Evolutionary conservation across 2,797 vertebrate species (phyloP), one percentile per base, ranked within the genome.

Genomic region (Sciurus carolinensis): DNA sequence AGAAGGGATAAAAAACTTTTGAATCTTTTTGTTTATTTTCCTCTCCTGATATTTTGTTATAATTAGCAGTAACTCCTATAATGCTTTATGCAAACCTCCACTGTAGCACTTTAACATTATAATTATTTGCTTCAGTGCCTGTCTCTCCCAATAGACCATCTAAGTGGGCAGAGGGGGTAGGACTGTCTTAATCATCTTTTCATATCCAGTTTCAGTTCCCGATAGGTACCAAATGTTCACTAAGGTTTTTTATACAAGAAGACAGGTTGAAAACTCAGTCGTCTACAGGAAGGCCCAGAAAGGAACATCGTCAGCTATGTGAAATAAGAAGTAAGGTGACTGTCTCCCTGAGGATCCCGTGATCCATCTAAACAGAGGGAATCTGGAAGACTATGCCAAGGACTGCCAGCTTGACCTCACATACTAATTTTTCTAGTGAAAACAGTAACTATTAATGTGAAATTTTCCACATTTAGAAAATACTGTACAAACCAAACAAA

Each of bases 71-170:
- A 72, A 85, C 62, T 76, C 15, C 59, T 69, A 47, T 47, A 81
- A 47, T 77, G 67, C 18, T 88, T 94, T 57, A 69, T 3, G 14
- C 17, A 86, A 84, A 93, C 7, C 18, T 94, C 69, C 57, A 59
- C 44, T 26, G 39, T 7, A 24, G 42, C 8, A 59, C 36, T 57
- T 93, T n/a, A 69, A 76, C 3, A 30, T 77, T 69, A 57, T 39
- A 87, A 92, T 83, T 50, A 71, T 87, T 90, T 83, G 44, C 81
- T 64, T 79, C 81, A 50, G 17, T 57, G 52, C 18, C n/a, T 75
- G 52, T 59, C 66, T 90, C 59, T 90, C 85, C 71, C 81, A 90
- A 50, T 3, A 62, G 88, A 80, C 76, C 3, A 0, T 3, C 4
- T 17, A 20, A 11, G 14, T 7, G 9, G 47, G n/a, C 76, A 75